Evolutionary conservation across 2,113 vertebrate genomes (phyloP), one percentile per base, ranked within the genome.

Genomic region (Dascyllus trimaculatus): DNA sequence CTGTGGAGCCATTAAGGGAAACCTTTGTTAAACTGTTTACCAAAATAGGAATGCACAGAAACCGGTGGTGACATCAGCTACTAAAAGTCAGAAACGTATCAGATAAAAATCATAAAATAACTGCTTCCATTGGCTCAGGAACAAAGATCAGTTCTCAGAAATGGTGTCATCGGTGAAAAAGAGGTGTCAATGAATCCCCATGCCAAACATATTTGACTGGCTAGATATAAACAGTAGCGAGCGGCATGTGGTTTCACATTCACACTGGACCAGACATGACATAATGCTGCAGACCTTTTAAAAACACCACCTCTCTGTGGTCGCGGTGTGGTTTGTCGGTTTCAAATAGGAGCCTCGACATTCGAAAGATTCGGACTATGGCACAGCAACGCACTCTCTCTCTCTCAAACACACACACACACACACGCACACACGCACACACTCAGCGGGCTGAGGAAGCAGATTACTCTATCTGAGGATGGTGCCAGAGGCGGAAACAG

Each of bases 231-330:
- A 92, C 89, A 86, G 88, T 89, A 85, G 87, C 80, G 1, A 74
- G 75, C 71, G n/a, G 86, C 54, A 79, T 87, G 89, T 40, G 92
- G 85, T 88, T 85, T 93, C 87, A 88, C 88, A 88, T 89, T 86
- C 81, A 84, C 78, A 54, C 79, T 15, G 61, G 66, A 88, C 78
- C 90, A 92, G 91, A 93, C 92, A 89, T 93, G 92, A 92, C 91
- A 90, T 93, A 89, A 91, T 84, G 85, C 83, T 52, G 71, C 66
- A 78, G 84, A 79, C 66, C 85, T 84, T 87, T 86, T 83, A 82
- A 89, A 90, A 90, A 92, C 81, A 86, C 80, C 82, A 76, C 79
- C 81, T 84, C 84, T 70, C 77, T 63, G 74, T 64, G 82, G 86
- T 73, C 62, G 17, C 56, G 19, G 65, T 43, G 71, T 74, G 81